Evolutionary conservation across 2,113 vertebrate species (phyloP), one percentile per base, ranked within the genome.

Genomic region (Rhizomys pruinosus): DNA sequence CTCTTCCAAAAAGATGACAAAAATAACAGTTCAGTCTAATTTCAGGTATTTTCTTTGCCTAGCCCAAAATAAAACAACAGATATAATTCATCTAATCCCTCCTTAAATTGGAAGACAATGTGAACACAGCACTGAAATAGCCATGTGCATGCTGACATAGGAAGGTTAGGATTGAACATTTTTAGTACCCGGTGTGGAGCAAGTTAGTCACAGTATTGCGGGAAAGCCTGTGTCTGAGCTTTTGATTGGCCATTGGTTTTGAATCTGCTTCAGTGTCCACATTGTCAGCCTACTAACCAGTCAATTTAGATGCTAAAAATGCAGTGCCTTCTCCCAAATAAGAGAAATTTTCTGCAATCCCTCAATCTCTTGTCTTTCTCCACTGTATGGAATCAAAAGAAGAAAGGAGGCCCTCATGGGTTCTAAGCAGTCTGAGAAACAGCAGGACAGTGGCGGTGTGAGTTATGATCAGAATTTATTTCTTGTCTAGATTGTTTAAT

Each of bases 331-430:
- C 66, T 96, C 93, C 55, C 72, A 84, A 88, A 69, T 85, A 64
- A 92, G 57, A 87, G 6, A 61, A 4, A 61, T 76, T 69, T n/a
- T 64, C 63, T 47, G 0, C 39, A 87, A 1, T 66, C 72, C 25
- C 95, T 63, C 96, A 59, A 96, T 96, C 34, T 96, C 96, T 96
- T 95, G 57, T 97, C 96, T 96, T 93, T 95, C 95, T 80, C 85
- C 73, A 88, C 98, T 97, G 95, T 32, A 71, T 7, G 44, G 84
- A 96, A 96, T 87, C 39, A 16, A 47, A 92, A 97, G 88, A 96
- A 91, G 61, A 96, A 97, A 96, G 93, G 68, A 72, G 69, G 10
- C 87, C 23, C 37, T 52, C 7, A 47, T 52, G 32, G 92, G 90
- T 95, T 84, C 97, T 95, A 79, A 93, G 76, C 2, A 13, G 84